Base-by-base conservation (phyloP, 2,888 invertebrate species). In the Dendrolimus houi region DNA sequence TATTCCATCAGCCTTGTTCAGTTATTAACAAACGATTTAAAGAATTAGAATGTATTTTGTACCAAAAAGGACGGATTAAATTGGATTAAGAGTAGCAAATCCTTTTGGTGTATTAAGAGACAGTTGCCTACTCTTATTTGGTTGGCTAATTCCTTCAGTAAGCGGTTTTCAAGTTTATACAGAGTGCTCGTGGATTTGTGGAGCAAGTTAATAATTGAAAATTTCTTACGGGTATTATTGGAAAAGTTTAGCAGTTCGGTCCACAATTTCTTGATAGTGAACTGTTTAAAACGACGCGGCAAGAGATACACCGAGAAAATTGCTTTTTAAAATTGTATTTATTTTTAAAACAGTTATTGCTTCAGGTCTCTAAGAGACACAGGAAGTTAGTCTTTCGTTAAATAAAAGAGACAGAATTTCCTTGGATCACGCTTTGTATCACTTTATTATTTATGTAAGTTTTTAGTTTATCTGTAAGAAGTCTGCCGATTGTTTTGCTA, bases 161-260 rank as follows among this genome's bases (percentile, higher is more conserved):
- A 67, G 66, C 64, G 58, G 55, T 63, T 58, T 60, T 55, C 52
- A 57, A 69, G 64, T 71, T 66, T 63, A 70, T 67, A 62, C 64
- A 60, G 55, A 63, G 65, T 66, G 64, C 64, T 62, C 66, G 59
- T 61, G 63, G 64, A 68, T 73, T 73, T 66, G 69, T 63, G 67
- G 72, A 68, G 70, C 65, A 80, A 83, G 79, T 81, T 81, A 71
- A 82, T 81, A 81, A 81, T 80, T 83, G 79, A 76, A 79, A 74
- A 77, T 77, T 75, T 80, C 77, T 77, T 73, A 62, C 64, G 66
- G 64, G 62, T 74, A 64, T 75, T 80, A 83, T 83, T 81, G 77
- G 72, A 72, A 79, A 84, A 81, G 75, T 83, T 83, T 64, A 58
- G 60, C 62, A 63, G 62, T 67, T 64, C 61, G 62, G 63, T 65